Conservation (phyloP, 1,140 invertebrate genomes). For the Cheumatopsyche charites region DNA sequence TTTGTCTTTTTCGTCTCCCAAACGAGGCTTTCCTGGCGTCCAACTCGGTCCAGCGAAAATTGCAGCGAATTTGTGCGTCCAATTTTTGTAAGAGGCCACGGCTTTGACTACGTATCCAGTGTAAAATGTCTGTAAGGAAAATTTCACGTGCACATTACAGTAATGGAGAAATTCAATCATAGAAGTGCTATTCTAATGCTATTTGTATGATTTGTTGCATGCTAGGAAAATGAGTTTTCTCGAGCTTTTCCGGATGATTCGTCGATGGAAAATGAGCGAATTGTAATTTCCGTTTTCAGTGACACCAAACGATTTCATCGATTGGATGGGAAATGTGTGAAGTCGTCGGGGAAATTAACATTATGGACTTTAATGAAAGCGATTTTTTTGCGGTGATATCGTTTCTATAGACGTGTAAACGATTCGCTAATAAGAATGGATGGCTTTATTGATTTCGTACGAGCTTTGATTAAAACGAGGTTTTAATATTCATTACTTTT, state of each 20-base stretch:
- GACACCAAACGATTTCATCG: slow-evolving; percentile 1
- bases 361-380: neutral
- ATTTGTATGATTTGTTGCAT: no score
- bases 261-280: neutral
- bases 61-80: slow-evolving; percentile 70
- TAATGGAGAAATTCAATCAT: no score
- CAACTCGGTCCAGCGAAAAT: slow-evolving; percentile 88
- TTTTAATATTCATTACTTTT: no score
- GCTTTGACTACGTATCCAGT: slow-evolving; percentile 68
- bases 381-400: neutral
- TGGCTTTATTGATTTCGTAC: no score
- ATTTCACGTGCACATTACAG: no score
- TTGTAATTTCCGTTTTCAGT: slow-evolving; percentile 5
- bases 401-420: neutral
- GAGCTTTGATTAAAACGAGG: no score
- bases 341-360: neutral
- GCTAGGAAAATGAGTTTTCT: no score
- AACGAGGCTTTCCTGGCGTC: slow-evolving; percentile 79
- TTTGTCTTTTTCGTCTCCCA: slow-evolving; percentile 79
- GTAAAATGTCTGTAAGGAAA: slow-evolving; percentile 71
- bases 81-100: slow-evolving; percentile 62
- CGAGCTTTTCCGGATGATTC: no score
- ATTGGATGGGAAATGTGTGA: slow-evolving; percentile 15
- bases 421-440: no score
- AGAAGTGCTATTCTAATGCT: no score